Evolutionary conservation across 2,888 invertebrate species (phyloP).

Genomic region (Brachyptera risi): DNA sequence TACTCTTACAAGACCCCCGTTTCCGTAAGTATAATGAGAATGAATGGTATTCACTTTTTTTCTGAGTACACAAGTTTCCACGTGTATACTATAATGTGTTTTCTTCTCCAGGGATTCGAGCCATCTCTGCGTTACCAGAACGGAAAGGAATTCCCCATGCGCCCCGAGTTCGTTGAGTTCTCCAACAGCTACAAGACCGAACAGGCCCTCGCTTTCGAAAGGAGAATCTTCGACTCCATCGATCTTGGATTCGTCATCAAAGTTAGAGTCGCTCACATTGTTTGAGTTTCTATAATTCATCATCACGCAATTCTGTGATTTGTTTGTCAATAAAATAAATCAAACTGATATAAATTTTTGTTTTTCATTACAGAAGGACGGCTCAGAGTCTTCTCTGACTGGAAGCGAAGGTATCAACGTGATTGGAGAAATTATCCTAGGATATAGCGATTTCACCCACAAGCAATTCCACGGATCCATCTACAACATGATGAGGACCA

Average conservation of each 20-base stretch:
- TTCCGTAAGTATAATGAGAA: slow-evolving; percentile 14
- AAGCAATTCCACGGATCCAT: slow-evolving; percentile 36
- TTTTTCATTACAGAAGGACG: slow-evolving; percentile 21
- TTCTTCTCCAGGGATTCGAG: slow-evolving; percentile 38
- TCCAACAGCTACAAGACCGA: slow-evolving; percentile 39
- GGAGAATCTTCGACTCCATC: slow-evolving; percentile 55
- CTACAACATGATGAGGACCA: slow-evolving; percentile 36
- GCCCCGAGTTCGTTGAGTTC: slow-evolving; percentile 43
- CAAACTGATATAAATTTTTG: neutral
- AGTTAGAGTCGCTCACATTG: slow-evolving; percentile 13
- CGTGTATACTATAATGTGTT: neutral
- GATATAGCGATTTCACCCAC: slow-evolving; percentile 32
- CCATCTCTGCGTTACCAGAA: slow-evolving; percentile 58
- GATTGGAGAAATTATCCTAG: slow-evolving; percentile 30
- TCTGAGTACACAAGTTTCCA: neutral
- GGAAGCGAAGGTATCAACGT: slow-evolving; percentile 32
- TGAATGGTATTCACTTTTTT: neutral
- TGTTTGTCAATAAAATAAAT: neutral
- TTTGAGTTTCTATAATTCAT: neutral
- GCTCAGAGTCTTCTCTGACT: slow-evolving; percentile 29
- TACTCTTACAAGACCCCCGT: slow-evolving; percentile 37
- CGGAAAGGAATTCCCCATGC: slow-evolving; percentile 54
- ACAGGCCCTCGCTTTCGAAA: slow-evolving; percentile 43
- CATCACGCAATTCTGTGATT: neutral
- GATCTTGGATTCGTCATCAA: slow-evolving; percentile 49